These are phyloP conservation scores for Formica exsecta DNA, from an alignment of 1,140 invertebrate species.

Conservation along the genomic window DNA sequence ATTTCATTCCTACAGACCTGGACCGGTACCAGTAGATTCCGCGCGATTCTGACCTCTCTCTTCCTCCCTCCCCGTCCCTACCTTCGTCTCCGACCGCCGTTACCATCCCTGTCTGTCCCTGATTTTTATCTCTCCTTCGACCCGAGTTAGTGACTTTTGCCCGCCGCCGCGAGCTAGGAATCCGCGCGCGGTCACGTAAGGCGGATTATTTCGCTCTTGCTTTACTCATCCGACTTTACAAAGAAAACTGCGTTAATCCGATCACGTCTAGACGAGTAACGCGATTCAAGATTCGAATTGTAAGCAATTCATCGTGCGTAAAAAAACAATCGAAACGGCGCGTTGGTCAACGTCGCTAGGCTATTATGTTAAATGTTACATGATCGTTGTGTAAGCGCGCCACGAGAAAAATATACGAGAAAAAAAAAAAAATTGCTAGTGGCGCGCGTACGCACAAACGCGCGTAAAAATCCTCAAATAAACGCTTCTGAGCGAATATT, in stretches of 20 bases:
- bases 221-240: slow-evolving; percentile 16
- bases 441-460: not conserved
- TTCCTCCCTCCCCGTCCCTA: not conserved
- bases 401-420: slow-evolving; percentile 5
- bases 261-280: slow-evolving; percentile 5
- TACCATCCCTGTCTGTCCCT: slow-evolving; percentile 4
- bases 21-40: slow-evolving; percentile 76
- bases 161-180: slow-evolving; percentile 53
- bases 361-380: slow-evolving; percentile 42
- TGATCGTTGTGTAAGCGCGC: not conserved
- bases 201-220: slow-evolving; percentile 58
- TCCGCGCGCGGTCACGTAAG: slow-evolving; percentile 63
- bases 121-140: slow-evolving; percentile 67
- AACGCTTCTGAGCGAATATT: slow-evolving; percentile 47
- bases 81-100: not conserved
- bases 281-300: not conserved
- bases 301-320: slow-evolving; percentile 23
- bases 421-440: slow-evolving; percentile 30
- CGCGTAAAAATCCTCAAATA: slow-evolving; percentile 36
- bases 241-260: slow-evolving; percentile 37
- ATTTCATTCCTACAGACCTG: slow-evolving; percentile 79
- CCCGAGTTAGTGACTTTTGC: slow-evolving; percentile 34
- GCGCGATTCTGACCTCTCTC: slow-evolving; percentile 30
- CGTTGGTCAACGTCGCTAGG: not conserved
- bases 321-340: not conserved